Evolutionary conservation across 1,140 invertebrate genomes (phyloP).

Genomic region (Nebria ingens): DNA sequence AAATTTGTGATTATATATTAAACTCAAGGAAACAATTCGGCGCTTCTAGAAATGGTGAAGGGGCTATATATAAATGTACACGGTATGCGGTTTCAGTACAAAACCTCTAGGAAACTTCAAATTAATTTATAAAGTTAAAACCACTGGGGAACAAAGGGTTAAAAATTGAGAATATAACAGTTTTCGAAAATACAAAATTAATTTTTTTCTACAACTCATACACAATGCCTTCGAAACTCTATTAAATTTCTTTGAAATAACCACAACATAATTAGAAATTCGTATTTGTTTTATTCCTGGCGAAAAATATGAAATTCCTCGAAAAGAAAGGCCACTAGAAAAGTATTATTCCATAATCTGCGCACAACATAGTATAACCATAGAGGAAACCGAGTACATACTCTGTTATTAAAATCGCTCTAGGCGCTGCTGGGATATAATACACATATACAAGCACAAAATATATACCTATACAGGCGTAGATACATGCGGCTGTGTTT

Average conservation of each 20-base stretch:
- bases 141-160: neutral
- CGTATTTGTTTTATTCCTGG: no score
- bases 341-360: constrained; percentile 6
- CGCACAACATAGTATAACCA: constrained; percentile 2
- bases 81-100: neutral
- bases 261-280: no score
- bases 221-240: no score
- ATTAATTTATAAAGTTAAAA: neutral
- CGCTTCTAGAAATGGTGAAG: no score
- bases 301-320: neutral
- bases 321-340: neutral
- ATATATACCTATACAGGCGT: neutral
- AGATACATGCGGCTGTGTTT: constrained; percentile 2
- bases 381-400: neutral
- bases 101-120: neutral
- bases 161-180: neutral
- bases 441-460: neutral
- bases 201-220: no score
- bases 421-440: neutral
- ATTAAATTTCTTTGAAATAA: no score
- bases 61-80: no score
- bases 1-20: no score
- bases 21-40: no score
- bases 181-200: neutral
- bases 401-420: constrained; percentile 3